These are phyloP conservation scores for Cephus sareptanus DNA, from an alignment of 2,888 invertebrate genomes.

Conservation along the genomic window DNA sequence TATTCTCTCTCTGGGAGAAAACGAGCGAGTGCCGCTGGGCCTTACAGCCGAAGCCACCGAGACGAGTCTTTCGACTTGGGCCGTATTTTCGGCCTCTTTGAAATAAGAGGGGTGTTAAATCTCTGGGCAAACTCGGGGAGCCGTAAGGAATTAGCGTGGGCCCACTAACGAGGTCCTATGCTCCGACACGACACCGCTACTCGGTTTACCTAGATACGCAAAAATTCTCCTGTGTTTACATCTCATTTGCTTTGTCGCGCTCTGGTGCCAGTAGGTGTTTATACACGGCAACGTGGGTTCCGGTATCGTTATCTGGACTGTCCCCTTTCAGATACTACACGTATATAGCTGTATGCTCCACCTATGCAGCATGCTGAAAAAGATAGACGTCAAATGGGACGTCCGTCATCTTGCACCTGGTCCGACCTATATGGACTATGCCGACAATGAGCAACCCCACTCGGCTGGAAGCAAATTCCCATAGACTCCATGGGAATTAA, in stretches of 20 bases:
- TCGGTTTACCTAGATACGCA: slow-evolving; percentile 42
- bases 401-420: not conserved
- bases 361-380: not conserved
- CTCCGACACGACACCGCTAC: slow-evolving; percentile 21
- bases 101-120: slow-evolving; percentile 55
- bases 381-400: not conserved
- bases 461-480: slow-evolving; percentile 17
- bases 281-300: not conserved
- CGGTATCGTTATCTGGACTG: not conserved
- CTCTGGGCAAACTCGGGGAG: slow-evolving; percentile 51
- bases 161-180: slow-evolving; percentile 54
- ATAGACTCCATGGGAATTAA: slow-evolving; percentile 47
- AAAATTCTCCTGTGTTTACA: slow-evolving; percentile 31
- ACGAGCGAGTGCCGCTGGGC: not conserved
- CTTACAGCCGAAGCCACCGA: not conserved
- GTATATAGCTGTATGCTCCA: not conserved
- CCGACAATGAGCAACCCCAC: not conserved
- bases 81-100: slow-evolving; percentile 46
- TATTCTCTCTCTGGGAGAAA: slow-evolving; percentile 30
- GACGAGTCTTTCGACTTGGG: slow-evolving; percentile 3
- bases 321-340: not conserved
- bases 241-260: slow-evolving; percentile 30
- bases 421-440: not conserved
- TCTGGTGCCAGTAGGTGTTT: slow-evolving; percentile 31
- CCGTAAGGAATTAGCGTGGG: slow-evolving; percentile 54